A percentile compares a stretch with the other conserved stretches of the same genome.
phyloP scores from a whole-genome alignment of 2,888 invertebrate species.

The Cordilura impudica region DNA sequence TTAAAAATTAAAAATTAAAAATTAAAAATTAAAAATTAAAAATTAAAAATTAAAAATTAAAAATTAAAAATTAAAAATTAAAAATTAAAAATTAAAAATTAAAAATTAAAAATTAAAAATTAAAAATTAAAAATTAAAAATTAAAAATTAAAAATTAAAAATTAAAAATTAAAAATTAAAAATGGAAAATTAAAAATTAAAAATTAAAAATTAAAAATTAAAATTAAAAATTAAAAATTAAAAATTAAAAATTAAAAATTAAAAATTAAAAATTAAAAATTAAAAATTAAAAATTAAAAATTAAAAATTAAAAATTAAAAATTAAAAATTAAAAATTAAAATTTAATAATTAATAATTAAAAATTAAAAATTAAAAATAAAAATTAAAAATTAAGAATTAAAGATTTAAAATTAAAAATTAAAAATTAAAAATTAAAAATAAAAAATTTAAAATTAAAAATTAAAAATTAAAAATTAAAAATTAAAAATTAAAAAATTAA shows the following conservation, averaged over 20 bases:
- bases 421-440: background rate
- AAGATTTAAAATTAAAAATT: too few relatives aligned
- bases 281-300: background rate
- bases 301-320: background rate
- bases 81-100: background rate
- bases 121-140: background rate
- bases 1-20: background rate
- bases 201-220: background rate
- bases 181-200: background rate
- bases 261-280: background rate
- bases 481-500: too few relatives aligned
- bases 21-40: background rate
- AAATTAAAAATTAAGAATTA: too few relatives aligned
- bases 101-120: background rate
- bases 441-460: too few relatives aligned
- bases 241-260: background rate
- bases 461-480: too few relatives aligned
- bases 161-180: background rate
- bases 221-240: background rate
- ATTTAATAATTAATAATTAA: background rate
- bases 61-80: background rate
- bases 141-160: background rate
- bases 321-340: background rate
- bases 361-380: background rate
- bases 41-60: background rate